Base-by-base conservation (phyloP, 2,797 vertebrate genomes). In the Chaenodraco wilsoni region DNA sequence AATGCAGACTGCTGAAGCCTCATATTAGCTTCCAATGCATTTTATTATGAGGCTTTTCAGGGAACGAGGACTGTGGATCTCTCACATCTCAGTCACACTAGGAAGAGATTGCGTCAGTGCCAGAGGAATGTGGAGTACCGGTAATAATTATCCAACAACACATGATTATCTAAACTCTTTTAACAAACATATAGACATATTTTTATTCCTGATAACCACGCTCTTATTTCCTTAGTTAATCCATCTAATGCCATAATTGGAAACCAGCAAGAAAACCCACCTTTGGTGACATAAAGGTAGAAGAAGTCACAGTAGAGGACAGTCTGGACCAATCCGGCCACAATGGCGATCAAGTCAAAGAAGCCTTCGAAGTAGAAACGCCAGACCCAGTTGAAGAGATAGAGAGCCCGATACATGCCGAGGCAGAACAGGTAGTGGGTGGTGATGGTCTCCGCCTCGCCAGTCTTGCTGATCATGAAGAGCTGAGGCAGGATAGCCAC, bases 381-480 rank as follows among this genome's bases (percentile, higher is more conserved):
- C 98, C 98, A 99, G 91, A 99, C 97, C 98, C 98, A 99, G 93
- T 99, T 99, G 95, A 98, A 95, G 10, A 99, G 96, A 86, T 99
- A 99, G 82, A 99, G 94, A 74, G 96, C 92, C 44, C 98, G 96
- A 84, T 99, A 99, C 82, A 99, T 90, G 74, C 98, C 98, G 92
- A 99, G 85, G 89, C 96, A 97, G 93, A 99, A 99, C 89, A 99
- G 94, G 82, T 99, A 99, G 91, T 99, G 98, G 70, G 98, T 99
- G 81, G 98, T 99, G 95, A 99, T 99, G 44, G 97, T 98, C 94
- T 99, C 98, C 0, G 98, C 98, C 93, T 99, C 98, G 1, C 98
- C 98, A 0, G 98, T 99, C 95, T 99, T 99, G 87, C 97, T 99
- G 87, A 99, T 99, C 97, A 99, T 97, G 82, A 99, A 99, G 21